phyloP scores from a whole-genome alignment of 2,113 vertebrate genomes.

The Cathartes aura region DNA sequence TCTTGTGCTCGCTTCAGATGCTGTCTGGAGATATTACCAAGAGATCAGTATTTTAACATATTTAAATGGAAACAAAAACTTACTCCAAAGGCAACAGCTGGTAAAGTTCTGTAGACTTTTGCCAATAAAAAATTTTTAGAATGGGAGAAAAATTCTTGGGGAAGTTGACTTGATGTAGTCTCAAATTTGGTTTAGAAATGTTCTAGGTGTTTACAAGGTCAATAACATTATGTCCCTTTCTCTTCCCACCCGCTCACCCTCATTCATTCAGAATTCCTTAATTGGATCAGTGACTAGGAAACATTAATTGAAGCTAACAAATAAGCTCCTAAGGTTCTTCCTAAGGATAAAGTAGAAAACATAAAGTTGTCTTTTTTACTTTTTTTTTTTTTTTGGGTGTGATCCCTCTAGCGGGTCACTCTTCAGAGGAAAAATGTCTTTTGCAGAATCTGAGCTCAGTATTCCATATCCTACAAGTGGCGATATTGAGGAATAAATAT shows the following conservation, averaged over 20 bases:
- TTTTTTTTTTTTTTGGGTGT: neutral
- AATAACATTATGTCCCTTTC: neutral
- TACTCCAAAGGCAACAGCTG: neutral
- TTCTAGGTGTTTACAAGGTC: neutral
- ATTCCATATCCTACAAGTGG: neutral
- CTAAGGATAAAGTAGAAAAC: neutral
- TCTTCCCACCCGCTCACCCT: rapidly evolving
- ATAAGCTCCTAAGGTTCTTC: neutral
- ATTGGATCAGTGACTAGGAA: neutral
- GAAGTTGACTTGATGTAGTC: neutral
- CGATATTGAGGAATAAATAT: neutral
- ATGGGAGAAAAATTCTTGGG: neutral
- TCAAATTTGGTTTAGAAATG: neutral
- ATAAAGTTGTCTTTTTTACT: neutral
- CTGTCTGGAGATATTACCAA: neutral
- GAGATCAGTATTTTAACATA: neutral
- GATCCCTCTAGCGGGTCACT: neutral
- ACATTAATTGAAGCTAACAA: neutral
- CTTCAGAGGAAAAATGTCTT: neutral
- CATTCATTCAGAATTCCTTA: neutral
- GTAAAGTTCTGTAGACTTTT: neutral
- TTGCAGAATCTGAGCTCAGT: neutral
- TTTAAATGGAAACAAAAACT: neutral
- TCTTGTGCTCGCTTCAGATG: neutral
- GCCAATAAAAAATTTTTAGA: neutral